phyloP scores from a whole-genome alignment of 2,888 invertebrate species.

The Orthonychiurus folsomi region DNA sequence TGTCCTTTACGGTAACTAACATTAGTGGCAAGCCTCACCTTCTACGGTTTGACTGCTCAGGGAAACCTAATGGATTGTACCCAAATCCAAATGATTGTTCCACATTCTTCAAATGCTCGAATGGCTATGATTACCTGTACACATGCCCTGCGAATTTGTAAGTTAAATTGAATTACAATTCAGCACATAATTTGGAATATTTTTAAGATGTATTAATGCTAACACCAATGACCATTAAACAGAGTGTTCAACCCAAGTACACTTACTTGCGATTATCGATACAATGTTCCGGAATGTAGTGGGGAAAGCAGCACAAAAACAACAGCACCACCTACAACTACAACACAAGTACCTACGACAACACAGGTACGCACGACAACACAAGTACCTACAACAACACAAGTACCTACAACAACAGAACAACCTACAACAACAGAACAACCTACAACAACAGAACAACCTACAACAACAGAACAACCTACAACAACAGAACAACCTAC shows the following conservation, averaged over 20 bases:
- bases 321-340: background rate
- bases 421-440: background rate
- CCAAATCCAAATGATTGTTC: slow-evolving; percentile 15
- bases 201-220: no score
- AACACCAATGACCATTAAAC: background rate
- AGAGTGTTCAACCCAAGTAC: background rate
- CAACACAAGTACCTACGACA: background rate
- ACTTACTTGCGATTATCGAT: background rate
- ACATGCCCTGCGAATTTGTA: background rate
- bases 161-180: no score
- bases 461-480: background rate
- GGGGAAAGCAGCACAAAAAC: background rate
- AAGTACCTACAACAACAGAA: background rate
- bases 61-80: slow-evolving; percentile 7
- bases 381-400: background rate
- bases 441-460: background rate
- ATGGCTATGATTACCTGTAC: slow-evolving; percentile 7
- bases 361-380: background rate
- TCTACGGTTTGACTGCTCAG: slow-evolving; percentile 11
- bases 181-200: no score
- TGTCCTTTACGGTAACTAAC: no score
- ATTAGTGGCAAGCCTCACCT: no score
- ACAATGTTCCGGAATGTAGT: background rate
- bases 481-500: slow-evolving; percentile 5
- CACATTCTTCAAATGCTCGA: slow-evolving; percentile 14